Percentiles rank a stretch among this genome's conserved stretches.
phyloP scores from a whole-genome alignment of 2,113 vertebrate genomes.

The Callopanchax toddi region DNA sequence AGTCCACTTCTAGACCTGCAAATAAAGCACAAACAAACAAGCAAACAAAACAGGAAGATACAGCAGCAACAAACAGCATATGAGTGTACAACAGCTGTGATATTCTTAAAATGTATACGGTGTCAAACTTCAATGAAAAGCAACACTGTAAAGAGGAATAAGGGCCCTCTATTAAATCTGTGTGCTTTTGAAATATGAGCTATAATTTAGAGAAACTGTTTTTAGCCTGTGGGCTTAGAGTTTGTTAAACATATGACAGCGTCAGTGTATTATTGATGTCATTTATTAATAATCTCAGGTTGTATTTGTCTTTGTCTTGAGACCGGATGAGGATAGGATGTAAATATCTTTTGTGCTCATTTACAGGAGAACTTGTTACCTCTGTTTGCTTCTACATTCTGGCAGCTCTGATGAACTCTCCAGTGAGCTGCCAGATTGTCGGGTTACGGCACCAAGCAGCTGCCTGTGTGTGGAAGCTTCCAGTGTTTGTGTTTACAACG shows the following conservation, averaged over 20 bases:
- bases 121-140: background rate
- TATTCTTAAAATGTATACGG: no score
- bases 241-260: background rate
- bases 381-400: background rate
- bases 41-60: no score
- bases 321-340: no score
- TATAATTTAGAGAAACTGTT: background rate
- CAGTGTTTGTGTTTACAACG: constrained; percentile 54
- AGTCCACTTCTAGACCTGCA: no score
- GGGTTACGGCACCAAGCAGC: constrained; percentile 17
- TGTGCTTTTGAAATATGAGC: background rate
- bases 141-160: background rate
- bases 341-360: background rate
- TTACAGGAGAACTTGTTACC: background rate
- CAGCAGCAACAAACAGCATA: no score
- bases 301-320: background rate
- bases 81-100: no score
- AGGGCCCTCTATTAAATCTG: background rate
- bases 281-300: background rate
- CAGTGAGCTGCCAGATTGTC: constrained; percentile 38
- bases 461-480: constrained; percentile 53
- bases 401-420: constrained; percentile 18
- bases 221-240: background rate
- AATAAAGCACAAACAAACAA: no score
- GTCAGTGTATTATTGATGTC: background rate